Evolutionary conservation across 1,140 invertebrate genomes (phyloP).

Genomic region (Drosophila setifemur): DNA sequence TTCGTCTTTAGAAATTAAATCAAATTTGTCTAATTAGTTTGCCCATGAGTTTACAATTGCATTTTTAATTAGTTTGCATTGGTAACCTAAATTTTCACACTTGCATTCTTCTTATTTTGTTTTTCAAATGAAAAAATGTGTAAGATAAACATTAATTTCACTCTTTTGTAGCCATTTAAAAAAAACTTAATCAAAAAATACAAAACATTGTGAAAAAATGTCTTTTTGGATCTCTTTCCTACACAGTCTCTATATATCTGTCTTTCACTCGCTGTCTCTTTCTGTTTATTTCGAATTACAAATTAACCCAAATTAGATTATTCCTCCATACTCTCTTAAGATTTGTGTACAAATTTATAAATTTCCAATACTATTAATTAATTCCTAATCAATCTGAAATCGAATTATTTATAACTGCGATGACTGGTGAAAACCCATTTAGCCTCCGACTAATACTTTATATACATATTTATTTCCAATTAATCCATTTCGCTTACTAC

Average conservation of each 20-base stretch:
- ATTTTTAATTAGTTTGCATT: slow-evolving; percentile 59
- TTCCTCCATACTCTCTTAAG: slow-evolving; percentile 1
- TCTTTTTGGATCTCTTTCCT: slow-evolving; percentile 81
- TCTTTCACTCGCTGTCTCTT: slow-evolving; percentile 21
- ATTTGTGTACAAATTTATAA: slow-evolving; percentile 32
- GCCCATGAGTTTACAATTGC: slow-evolving; percentile 23
- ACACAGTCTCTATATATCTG: slow-evolving; percentile 21
- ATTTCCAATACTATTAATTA: slow-evolving; percentile 28
- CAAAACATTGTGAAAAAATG: slow-evolving; percentile 68
- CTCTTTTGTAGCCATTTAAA: slow-evolving; percentile 52
- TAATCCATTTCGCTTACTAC: slow-evolving; percentile 34
- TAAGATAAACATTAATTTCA: slow-evolving; percentile 50
- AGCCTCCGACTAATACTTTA: slow-evolving; percentile 22
- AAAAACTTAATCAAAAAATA: slow-evolving; percentile 6
- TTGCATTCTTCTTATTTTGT: slow-evolving; percentile 27
- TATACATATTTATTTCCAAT: slow-evolving; percentile 33
- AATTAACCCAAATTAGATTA: slow-evolving; percentile 17
- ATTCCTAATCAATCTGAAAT: slow-evolving; percentile 17
- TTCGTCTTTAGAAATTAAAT: slow-evolving; percentile 16
- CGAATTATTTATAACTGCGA: slow-evolving; percentile 27
- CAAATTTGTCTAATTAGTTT: slow-evolving; percentile 42
- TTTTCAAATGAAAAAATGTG: slow-evolving; percentile 51
- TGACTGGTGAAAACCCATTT: slow-evolving; percentile 18
- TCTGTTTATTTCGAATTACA: slow-evolving; percentile 14
- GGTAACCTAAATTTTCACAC: slow-evolving; percentile 35